Evolutionary conservation across 2,113 vertebrate species (phyloP), one percentile per base, ranked within the genome.

Genomic region (Leucoraja erinaceus): DNA sequence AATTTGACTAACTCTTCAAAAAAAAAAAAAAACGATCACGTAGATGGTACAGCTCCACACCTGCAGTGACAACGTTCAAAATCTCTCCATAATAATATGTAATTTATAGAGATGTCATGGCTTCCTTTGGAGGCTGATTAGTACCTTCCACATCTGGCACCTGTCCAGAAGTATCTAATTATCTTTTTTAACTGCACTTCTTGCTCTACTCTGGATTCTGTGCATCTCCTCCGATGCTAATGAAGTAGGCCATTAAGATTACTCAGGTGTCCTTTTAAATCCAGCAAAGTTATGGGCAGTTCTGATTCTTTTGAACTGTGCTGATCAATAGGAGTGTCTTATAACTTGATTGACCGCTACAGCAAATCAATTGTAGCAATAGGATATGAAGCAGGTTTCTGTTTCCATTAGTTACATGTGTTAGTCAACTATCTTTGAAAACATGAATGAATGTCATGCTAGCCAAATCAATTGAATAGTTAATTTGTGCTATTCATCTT

Each of bases 401-500:
- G 61, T 25, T 22, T 12, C 18, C 18, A 72, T 72, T 70, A 25
- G 33, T 70, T 31, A 72, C 8, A 11, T 31, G 8, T 72, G 66
- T 72, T 47, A 70, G 6, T 20, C 28, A 68, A 90, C 86, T 66
- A 20, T 22, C 68, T 70, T 66, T 88, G n/a, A n/a, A 3, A 90
- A 33, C 4, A 11, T 70, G 88, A 90, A 47, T 22, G 5, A n/a
- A 33, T 25, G 8, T 47, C 3, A 47, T 20, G 10, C 38, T 47
- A 72, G 8, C 9, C 33, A 12, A 70, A 63, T 70, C 63, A 91
- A 47, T 90, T 38, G n/a, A 38, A 70, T 22, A 91, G 12, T 47
- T 70, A 70, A 91, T 91, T 90, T 91, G 18, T 70, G 31, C 66
- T 22, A 47, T 91, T 70, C 88, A 25, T 70, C 63, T 90, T 47